Evolutionary conservation across 2,113 vertebrate genomes (phyloP).

Genomic region (Copsychus sechellarum): DNA sequence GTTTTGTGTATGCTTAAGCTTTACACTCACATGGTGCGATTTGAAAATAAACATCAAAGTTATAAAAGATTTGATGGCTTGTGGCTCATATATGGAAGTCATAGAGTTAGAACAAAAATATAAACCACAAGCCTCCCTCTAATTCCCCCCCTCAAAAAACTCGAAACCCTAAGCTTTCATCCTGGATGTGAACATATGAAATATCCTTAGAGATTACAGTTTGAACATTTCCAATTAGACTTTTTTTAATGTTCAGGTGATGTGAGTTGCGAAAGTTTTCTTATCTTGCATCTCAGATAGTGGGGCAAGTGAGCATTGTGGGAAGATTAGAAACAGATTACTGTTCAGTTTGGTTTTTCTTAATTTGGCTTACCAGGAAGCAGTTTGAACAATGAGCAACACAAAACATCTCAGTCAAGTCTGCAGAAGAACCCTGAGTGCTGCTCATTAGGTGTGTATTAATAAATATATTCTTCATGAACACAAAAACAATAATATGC

Average conservation of each 20-base stretch:
- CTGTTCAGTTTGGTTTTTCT: neutral
- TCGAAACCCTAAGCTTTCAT: neutral
- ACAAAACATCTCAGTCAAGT: neutral
- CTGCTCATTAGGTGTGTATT: neutral
- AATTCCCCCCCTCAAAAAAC: fast-evolving
- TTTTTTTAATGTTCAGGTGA: neutral
- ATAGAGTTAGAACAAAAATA: neutral
- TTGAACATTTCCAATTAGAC: neutral
- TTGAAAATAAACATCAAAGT: neutral
- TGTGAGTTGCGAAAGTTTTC: neutral
- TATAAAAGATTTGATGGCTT: neutral
- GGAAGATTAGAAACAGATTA: neutral
- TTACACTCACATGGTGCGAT: neutral
- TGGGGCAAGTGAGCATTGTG: neutral
- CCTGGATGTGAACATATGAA: neutral
- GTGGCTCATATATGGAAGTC: neutral
- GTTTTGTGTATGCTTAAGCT: neutral
- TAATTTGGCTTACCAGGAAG: neutral
- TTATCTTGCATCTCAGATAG: neutral
- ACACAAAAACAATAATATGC: neutral
- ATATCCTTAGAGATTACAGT: neutral
- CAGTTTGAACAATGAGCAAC: neutral
- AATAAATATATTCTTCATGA: neutral
- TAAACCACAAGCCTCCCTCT: neutral
- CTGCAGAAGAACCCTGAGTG: neutral